phyloP scores from a whole-genome alignment of 2,113 vertebrate genomes.

The Pedetes capensis region DNA sequence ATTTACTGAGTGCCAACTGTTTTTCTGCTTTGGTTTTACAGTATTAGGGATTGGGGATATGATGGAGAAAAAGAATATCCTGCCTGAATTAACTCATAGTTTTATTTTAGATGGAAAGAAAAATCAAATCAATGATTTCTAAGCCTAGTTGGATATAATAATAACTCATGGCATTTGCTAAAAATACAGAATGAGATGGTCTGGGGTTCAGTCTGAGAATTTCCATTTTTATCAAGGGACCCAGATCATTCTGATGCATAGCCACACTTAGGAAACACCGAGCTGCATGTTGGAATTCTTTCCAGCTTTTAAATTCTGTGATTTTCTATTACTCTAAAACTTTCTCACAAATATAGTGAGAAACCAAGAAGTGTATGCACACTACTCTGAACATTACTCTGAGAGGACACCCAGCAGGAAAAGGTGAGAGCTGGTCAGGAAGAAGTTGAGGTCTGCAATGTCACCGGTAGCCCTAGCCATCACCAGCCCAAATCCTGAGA shows the following conservation, averaged over 20 bases:
- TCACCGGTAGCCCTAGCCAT: not conserved
- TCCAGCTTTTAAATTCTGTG: not conserved
- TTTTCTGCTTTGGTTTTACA: not conserved
- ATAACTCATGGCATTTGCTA: not conserved
- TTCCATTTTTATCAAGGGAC: constrained; percentile 21
- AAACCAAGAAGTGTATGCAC: not conserved
- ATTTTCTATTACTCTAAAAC: not conserved
- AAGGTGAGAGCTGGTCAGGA: not conserved
- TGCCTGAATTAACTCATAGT: not conserved
- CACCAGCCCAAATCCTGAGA: not conserved
- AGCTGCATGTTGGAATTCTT: not conserved
- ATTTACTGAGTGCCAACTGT: not conserved
- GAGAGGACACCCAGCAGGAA: not conserved
- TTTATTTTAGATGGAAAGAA: constrained; percentile 28
- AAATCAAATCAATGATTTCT: constrained; percentile 24
- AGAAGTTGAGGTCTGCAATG: not conserved
- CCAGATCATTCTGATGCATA: not conserved
- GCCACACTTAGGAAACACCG: not conserved
- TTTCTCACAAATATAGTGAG: not conserved
- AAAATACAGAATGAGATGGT: not conserved
- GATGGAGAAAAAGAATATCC: not conserved
- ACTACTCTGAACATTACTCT: not conserved
- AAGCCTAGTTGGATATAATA: constrained; percentile 39
- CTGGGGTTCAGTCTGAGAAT: not conserved
- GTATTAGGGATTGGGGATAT: not conserved